A percentile compares a stretch with the other conserved stretches of the same genome.
Conservation (phyloP, 2,888 invertebrate genomes). For the Barypeithes pellucidus region DNA sequence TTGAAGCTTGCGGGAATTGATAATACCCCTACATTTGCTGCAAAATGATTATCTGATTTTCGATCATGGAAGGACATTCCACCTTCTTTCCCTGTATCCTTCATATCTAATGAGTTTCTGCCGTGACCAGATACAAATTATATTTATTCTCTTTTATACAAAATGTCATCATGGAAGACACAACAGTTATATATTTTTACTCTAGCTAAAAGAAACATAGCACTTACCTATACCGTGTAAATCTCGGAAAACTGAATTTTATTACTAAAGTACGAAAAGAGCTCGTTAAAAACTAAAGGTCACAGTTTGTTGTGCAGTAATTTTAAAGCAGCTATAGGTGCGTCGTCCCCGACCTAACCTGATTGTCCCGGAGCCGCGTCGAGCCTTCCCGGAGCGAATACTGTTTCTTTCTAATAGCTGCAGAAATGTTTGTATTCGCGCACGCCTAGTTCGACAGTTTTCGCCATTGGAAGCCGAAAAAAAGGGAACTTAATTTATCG, state of each 20-base stretch:
- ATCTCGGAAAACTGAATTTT: neutral
- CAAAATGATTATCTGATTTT: too few relatives aligned
- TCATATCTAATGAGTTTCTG: too few relatives aligned
- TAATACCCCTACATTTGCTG: too few relatives aligned
- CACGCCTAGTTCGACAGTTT: conserved; percentile 33
- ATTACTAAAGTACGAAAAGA: neutral
- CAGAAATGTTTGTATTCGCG: conserved; percentile 37
- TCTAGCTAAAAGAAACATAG: neutral
- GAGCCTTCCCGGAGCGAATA: conserved; percentile 63
- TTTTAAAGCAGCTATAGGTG: conserved; percentile 8
- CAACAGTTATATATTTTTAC: neutral
- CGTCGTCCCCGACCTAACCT: conserved; percentile 27
- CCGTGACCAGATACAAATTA: too few relatives aligned
- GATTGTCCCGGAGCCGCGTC: conserved; percentile 54
- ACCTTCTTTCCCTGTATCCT: too few relatives aligned
- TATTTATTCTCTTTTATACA: too few relatives aligned
- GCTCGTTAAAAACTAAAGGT: neutral
- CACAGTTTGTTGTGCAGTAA: conserved; percentile 16
- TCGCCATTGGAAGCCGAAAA: conserved; percentile 30
- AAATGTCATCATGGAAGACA: neutral
- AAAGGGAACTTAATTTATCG: conserved; percentile 42
- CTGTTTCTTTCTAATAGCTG: conserved; percentile 57
- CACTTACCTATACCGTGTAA: neutral
- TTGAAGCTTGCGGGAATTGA: too few relatives aligned
- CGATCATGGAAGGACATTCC: too few relatives aligned